These are phyloP conservation scores for Megalops atlanticus DNA, from an alignment of 2,113 vertebrate species.

Conservation along the genomic window DNA sequence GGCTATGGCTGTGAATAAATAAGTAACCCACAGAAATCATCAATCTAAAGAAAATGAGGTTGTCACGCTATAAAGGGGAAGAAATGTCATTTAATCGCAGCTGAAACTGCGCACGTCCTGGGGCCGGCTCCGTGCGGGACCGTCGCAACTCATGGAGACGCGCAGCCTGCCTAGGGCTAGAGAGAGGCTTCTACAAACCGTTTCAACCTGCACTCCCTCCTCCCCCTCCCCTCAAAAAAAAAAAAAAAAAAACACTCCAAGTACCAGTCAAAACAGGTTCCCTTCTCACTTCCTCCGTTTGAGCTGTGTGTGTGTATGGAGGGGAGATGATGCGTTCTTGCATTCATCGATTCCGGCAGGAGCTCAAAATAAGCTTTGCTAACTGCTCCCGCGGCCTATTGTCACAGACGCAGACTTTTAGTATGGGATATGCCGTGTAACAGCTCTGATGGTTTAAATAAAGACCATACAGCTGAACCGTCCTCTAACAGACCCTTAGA, in stretches of 20 bases:
- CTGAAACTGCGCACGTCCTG: slow-evolving; percentile 1
- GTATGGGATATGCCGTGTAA: neutral
- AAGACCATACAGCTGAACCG: neutral
- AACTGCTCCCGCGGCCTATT: neutral
- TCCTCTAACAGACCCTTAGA: slow-evolving; percentile 10
- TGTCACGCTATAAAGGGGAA: slow-evolving; percentile 19
- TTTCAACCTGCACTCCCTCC: no score
- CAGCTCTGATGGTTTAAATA: slow-evolving; percentile 6
- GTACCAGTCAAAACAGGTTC: no score
- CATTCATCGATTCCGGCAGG: neutral
- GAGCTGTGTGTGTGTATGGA: no score
- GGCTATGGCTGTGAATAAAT: slow-evolving; percentile 44
- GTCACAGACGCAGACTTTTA: slow-evolving; percentile 7
- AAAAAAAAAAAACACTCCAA: no score
- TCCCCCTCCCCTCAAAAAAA: no score
- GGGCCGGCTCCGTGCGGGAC: neutral
- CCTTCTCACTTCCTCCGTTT: no score
- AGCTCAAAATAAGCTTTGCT: no score
- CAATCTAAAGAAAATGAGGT: slow-evolving; percentile 30
- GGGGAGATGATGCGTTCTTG: neutral
- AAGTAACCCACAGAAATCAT: slow-evolving; percentile 24
- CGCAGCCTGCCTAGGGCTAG: neutral
- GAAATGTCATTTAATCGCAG: neutral
- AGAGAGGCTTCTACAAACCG: no score
- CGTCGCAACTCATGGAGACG: neutral